These are phyloP conservation scores for Meriones psammophilus DNA, from an alignment of 2,797 vertebrate genomes.

Conservation along the genomic window DNA sequence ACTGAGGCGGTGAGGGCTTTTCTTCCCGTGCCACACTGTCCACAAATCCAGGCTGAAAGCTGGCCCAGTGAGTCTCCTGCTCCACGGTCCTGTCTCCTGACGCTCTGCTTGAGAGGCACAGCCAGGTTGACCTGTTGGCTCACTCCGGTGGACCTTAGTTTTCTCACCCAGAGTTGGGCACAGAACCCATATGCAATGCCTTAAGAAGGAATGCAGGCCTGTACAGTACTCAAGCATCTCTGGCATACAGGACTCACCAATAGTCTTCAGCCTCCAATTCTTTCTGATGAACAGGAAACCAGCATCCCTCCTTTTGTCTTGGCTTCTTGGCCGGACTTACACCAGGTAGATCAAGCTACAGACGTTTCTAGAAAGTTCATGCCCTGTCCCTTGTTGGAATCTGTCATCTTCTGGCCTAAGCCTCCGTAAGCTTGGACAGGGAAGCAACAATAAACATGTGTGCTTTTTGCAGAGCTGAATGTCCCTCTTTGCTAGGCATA, in stretches of 20 bases:
- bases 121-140: not conserved
- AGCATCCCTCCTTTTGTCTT: constrained; percentile 15
- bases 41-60: not conserved
- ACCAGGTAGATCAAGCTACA: not conserved
- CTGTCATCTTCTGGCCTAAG: not conserved
- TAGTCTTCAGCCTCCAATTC: constrained; percentile 34
- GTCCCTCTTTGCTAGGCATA: constrained; percentile 74
- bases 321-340: not conserved
- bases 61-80: not conserved
- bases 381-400: not conserved
- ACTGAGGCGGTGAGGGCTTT: not conserved
- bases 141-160: not conserved
- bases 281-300: constrained; percentile 25
- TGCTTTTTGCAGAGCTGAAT: constrained; percentile 1
- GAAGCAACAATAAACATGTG: not conserved
- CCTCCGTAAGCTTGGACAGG: not conserved
- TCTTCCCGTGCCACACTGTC: not conserved
- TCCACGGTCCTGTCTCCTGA: not conserved
- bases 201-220: constrained; percentile 4
- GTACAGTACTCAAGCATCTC: not conserved
- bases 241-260: not conserved
- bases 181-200: not conserved
- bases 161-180: not conserved
- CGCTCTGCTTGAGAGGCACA: not conserved
- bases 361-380: not conserved